Conservation (phyloP, 2,797 vertebrate genomes). For the Pseudopleuronectes americanus region DNA sequence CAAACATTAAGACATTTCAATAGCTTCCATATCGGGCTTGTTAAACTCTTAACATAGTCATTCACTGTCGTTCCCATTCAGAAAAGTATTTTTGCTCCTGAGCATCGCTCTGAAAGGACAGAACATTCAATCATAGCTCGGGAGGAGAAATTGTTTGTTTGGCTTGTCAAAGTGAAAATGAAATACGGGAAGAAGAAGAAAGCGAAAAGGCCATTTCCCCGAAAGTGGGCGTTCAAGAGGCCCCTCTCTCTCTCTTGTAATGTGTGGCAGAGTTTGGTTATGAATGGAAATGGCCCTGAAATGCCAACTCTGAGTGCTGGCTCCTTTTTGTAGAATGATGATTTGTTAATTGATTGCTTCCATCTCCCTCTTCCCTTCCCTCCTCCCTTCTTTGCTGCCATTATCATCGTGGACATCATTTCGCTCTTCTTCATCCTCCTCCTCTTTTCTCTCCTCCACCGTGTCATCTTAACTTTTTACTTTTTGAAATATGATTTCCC, state of each 20-base stretch:
- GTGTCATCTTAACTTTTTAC: slow-evolving; percentile 12
- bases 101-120: slow-evolving; percentile 46
- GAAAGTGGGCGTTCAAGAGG: slow-evolving; percentile 38
- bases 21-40: slow-evolving; percentile 16
- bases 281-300: slow-evolving; percentile 62
- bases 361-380: slow-evolving; percentile 26
- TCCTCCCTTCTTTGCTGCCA: slow-evolving; percentile 2
- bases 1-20: slow-evolving; percentile 23
- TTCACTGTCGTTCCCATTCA: slow-evolving; percentile 7
- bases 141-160: slow-evolving; percentile 57
- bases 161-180: slow-evolving; percentile 53
- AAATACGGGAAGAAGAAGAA: slow-evolving; percentile 40
- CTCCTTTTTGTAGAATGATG: slow-evolving; percentile 45
- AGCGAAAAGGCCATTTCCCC: slow-evolving; percentile 50
- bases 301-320: slow-evolving; percentile 48
- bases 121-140: slow-evolving; percentile 49
- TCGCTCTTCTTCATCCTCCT: neutral
- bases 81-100: slow-evolving; percentile 14
- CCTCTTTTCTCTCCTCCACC: neutral
- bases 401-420: slow-evolving; percentile 31
- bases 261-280: slow-evolving; percentile 43
- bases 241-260: slow-evolving; percentile 38
- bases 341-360: slow-evolving; percentile 53
- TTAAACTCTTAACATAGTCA: slow-evolving; percentile 4
- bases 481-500: slow-evolving; percentile 1